Base-by-base conservation (phyloP, 2,113 vertebrate species). In the Pseudopipra pipra region DNA sequence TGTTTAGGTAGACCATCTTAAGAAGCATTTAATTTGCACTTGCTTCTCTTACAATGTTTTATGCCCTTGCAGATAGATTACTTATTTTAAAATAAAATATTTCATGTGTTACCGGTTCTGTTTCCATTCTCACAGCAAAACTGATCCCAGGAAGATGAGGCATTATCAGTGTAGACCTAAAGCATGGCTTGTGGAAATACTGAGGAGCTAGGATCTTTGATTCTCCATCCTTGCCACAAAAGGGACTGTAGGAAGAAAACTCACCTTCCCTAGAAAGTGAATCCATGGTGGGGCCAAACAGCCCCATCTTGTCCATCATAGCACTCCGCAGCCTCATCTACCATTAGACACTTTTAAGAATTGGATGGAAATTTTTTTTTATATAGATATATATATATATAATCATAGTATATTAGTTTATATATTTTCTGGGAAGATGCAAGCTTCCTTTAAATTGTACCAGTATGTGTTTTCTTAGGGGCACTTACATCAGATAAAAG, bases 221-320 rank as follows among this genome's bases (percentile, higher is more conserved):
- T 77, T 86, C 15, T 84, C n/a, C 11, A 70, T 43, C 30, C 44
- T 39, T 10, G 1, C 33, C 33, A 20, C 11, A 30, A 31, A 77
- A 73, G 14, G 5, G 22, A 39, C 39, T 15, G 8, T 43, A 74
- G 51, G 31, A 83, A 55, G 25, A 85, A 89, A 37, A 47, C 5
- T 30, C 8, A 2, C 6, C 47, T 56, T 70, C 18, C 25, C 21
- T 33, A 62, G 39, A 58, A 73, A 43, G 12, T 33, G 30, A 58
- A 85, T n/a, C 37, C 2, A 0, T 1, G 1, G 4, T 65, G 16
- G 20, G 12, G 19, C 21, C 84, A 39, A 85, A 28, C n/a, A 62
- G 39, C 2, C 4, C 8, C 5, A 1, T 49, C 24, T 56, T 67
- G 28, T 62, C 33, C 51, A 49, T 54, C 5, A 0, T 4, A 37